Percentiles rank a stretch among this genome's conserved stretches.
Conservation (phyloP, 2,113 vertebrate species). For the Antigone vipio region DNA sequence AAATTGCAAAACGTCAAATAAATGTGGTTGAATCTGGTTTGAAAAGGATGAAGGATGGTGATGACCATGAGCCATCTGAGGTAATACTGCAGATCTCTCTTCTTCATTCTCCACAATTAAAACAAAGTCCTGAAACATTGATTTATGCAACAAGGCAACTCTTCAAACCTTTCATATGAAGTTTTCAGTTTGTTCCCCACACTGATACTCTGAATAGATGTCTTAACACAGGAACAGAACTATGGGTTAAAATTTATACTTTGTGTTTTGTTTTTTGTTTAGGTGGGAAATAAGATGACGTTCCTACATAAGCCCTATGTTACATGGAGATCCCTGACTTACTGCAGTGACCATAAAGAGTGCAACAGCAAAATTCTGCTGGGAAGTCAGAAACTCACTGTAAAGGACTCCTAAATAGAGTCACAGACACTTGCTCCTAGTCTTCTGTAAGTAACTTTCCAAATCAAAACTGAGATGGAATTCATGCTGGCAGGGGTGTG, state of each 20-base stretch:
- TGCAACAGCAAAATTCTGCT: neutral
- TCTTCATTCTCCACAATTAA: neutral
- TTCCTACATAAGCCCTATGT: neutral
- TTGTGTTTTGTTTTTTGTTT: neutral
- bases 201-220: neutral
- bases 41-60: neutral
- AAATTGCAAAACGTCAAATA: conserved; percentile 3
- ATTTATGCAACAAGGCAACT: neutral
- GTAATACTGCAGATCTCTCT: neutral
- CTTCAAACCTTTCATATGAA: neutral
- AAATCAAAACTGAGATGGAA: neutral
- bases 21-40: conserved; percentile 9
- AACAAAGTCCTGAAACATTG: neutral
- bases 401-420: neutral
- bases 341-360: neutral
- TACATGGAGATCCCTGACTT: neutral
- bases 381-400: neutral
- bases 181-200: neutral
- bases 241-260: neutral
- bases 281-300: neutral
- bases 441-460: neutral
- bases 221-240: neutral
- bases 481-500: neutral
- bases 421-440: neutral
- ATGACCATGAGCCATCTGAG: neutral